Percentiles rank a stretch among this genome's conserved stretches.
These are phyloP conservation scores for Lateolabrax maculatus DNA, from an alignment of 2,797 vertebrate species.

Conservation along the genomic window DNA sequence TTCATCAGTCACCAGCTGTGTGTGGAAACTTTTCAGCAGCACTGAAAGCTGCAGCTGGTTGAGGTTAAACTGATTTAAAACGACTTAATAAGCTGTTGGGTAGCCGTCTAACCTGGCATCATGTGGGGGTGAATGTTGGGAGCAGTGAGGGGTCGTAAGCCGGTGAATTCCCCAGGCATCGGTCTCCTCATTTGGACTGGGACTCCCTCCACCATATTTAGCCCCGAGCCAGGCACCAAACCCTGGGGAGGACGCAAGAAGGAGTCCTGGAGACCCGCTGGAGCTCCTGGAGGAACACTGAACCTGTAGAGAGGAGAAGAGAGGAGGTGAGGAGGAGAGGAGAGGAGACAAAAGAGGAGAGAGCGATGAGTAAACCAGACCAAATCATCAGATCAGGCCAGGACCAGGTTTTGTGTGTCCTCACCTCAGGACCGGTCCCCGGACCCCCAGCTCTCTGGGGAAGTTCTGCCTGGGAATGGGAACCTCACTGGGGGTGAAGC, in stretches of 20 bases:
- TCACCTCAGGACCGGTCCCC: constrained; percentile 89
- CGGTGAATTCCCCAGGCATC: constrained; percentile 84
- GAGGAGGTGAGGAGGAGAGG: background rate
- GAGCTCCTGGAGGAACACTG: constrained; percentile 84
- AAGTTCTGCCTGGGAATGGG: constrained; percentile 83
- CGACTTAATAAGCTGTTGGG: no score
- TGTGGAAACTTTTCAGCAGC: no score
- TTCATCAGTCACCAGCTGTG: no score
- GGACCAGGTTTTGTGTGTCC: constrained; percentile 44
- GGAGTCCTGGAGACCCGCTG: constrained; percentile 86
- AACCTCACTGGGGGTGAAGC: constrained; percentile 83
- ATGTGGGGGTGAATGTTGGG: constrained; percentile 41
- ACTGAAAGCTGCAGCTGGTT: no score
- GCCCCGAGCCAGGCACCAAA: constrained; percentile 74
- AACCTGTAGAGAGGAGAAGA: constrained; percentile 79
- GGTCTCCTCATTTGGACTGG: constrained; percentile 89
- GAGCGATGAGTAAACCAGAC: background rate
- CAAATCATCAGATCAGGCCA: background rate
- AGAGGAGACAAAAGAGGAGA: background rate
- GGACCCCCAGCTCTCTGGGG: constrained; percentile 83
- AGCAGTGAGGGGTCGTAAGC: constrained; percentile 74
- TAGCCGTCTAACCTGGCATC: constrained; percentile 59
- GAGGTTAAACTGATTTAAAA: no score
- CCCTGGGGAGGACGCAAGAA: constrained; percentile 87
- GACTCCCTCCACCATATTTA: constrained; percentile 74